Conservation (phyloP, 2,113 vertebrate species). For the Syrmaticus mikado region DNA sequence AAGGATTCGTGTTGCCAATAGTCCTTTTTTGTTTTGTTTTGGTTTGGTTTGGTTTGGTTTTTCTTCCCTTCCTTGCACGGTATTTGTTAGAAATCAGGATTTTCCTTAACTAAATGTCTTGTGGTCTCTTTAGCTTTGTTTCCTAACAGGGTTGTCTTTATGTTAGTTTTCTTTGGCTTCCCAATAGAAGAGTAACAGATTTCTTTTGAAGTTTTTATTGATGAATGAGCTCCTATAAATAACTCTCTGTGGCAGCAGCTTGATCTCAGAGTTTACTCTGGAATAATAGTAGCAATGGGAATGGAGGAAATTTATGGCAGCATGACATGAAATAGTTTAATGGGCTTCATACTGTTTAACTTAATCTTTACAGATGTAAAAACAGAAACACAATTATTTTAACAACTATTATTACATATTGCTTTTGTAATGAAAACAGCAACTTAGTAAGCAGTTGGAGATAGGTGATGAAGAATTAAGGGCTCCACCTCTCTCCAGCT, state of each 20-base stretch:
- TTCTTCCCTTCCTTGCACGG: constrained; percentile 20
- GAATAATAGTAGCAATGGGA: constrained; percentile 76
- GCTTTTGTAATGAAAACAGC: constrained; percentile 68
- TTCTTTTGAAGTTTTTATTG: constrained; percentile 85
- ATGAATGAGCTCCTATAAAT: constrained; percentile 85
- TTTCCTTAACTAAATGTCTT: constrained; percentile 63
- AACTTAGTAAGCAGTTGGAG: constrained; percentile 13
- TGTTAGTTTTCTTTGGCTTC: constrained; percentile 80
- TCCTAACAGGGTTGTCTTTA: constrained; percentile 74
- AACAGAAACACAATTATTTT: constrained; percentile 80
- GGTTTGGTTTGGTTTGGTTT: too few species aligned
- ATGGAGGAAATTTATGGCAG: constrained; percentile 70
- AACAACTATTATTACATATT: constrained; percentile 79
- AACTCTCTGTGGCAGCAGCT: constrained; percentile 76
- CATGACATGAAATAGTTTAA: constrained; percentile 74
- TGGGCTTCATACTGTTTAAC: constrained; percentile 78
- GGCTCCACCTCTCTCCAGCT: background rate
- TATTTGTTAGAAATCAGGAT: constrained; percentile 75
- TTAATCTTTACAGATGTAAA: constrained; percentile 84
- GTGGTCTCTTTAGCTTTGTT: constrained; percentile 72
- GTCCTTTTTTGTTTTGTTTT: background rate
- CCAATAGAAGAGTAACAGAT: constrained; percentile 78
- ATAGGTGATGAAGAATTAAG: background rate
- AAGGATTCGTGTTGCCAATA: constrained; percentile 50
- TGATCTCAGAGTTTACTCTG: constrained; percentile 74